Evolutionary conservation across 1,140 invertebrate species (phyloP).

Genomic region (Drosophila quadrilineata): DNA sequence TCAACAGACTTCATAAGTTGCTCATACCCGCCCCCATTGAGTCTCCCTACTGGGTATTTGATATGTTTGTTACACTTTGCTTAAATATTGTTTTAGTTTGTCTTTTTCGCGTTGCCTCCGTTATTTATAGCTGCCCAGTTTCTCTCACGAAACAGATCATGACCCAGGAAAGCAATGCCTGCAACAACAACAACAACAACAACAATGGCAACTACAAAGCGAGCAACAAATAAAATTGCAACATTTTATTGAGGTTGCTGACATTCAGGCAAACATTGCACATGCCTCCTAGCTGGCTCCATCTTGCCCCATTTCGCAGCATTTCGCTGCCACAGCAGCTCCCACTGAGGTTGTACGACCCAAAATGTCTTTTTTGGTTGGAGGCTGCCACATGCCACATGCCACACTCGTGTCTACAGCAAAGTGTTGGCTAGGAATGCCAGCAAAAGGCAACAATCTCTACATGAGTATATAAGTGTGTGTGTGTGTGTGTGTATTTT

Average conservation of each 20-base stretch:
- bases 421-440: conserved; percentile 51
- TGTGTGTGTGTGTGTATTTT: no score
- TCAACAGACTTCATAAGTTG: no score
- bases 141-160: conserved; percentile 66
- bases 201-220: conserved; percentile 4
- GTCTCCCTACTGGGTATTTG: conserved; percentile 2
- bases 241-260: conserved; percentile 80
- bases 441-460: conserved; percentile 56
- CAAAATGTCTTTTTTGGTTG: conserved; percentile 37
- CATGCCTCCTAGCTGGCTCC: conserved; percentile 28
- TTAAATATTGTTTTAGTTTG: conserved; percentile 10
- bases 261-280: conserved; percentile 60
- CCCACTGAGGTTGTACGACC: conserved; percentile 15
- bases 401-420: conserved; percentile 10
- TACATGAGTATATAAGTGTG: no score
- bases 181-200: conserved; percentile 19
- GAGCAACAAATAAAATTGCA: conserved; percentile 40
- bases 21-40: no score
- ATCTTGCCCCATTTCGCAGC: neutral
- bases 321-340: neutral
- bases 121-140: conserved; percentile 62
- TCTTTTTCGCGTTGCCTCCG: conserved; percentile 12
- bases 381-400: conserved; percentile 33
- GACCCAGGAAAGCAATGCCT: conserved; percentile 60
- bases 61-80: conserved; percentile 32